phyloP scores from a whole-genome alignment of 2,888 invertebrate genomes.

The Nudaria mundana region DNA sequence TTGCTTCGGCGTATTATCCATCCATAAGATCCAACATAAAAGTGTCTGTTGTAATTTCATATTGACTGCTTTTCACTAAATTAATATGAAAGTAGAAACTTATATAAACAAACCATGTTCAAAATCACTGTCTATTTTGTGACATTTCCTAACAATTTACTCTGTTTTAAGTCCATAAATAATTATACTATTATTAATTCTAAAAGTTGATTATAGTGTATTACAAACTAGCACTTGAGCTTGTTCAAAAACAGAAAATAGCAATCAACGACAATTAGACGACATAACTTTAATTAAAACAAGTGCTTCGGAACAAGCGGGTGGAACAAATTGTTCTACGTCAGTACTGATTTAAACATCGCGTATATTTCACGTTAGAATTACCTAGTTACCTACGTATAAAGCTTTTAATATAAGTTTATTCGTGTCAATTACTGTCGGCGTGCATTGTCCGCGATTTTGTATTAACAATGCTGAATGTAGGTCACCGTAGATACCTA shows the following conservation, averaged over 20 bases:
- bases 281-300: conserved; percentile 53
- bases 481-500: conserved; percentile 29
- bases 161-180: no score
- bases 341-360: conserved; percentile 41
- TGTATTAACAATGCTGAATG: conserved; percentile 28
- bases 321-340: conserved; percentile 37
- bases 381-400: conserved; percentile 23
- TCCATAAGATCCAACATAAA: no score
- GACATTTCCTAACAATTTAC: neutral
- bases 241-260: conserved; percentile 33
- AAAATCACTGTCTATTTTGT: neutral
- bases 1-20: no score
- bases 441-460: conserved; percentile 26
- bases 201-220: conserved; percentile 16
- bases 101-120: no score
- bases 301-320: conserved; percentile 39
- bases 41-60: no score
- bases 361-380: conserved; percentile 33
- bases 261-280: conserved; percentile 42
- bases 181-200: no score
- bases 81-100: no score
- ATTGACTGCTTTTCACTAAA: no score
- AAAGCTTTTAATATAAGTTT: conserved; percentile 39
- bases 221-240: conserved; percentile 22
- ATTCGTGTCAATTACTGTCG: conserved; percentile 33